These are phyloP conservation scores for Asarcornis scutulata DNA, from an alignment of 2,113 vertebrate genomes.

Conservation along the genomic window DNA sequence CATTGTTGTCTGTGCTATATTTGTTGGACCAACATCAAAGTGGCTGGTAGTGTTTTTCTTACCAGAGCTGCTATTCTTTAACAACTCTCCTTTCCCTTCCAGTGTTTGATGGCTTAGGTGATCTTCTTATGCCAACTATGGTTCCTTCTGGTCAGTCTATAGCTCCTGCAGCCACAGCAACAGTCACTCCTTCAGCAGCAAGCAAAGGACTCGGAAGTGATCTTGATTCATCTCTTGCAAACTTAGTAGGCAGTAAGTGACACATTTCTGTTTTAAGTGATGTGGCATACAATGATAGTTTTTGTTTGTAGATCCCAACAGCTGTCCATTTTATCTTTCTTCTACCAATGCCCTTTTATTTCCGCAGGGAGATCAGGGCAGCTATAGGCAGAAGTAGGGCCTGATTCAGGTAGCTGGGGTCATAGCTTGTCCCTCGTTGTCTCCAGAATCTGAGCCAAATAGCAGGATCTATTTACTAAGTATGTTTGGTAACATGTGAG, in stretches of 20 bases:
- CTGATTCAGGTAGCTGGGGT: background rate
- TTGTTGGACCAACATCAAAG: background rate
- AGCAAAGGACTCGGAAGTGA: slow-evolving; percentile 91
- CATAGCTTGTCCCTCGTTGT: background rate
- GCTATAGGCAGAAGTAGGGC: background rate
- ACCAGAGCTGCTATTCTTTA: background rate
- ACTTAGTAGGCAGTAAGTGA: slow-evolving; percentile 94
- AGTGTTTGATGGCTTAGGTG: slow-evolving; percentile 97
- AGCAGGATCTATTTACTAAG: background rate
- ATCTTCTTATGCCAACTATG: slow-evolving; percentile 95
- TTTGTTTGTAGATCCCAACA: background rate
- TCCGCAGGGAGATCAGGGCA: background rate
- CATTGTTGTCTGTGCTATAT: slow-evolving; percentile 9
- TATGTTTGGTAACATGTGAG: background rate
- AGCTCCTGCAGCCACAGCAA: slow-evolving; percentile 67
- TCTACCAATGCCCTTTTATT: background rate
- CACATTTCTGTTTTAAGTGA: background rate
- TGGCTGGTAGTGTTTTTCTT: background rate
- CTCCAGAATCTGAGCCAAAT: background rate
- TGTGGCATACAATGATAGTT: background rate
- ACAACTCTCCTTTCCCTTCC: slow-evolving; percentile 50
- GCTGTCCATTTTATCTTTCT: background rate
- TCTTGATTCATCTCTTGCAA: slow-evolving; percentile 95
- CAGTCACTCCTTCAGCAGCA: slow-evolving; percentile 74
- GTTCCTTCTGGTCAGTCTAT: slow-evolving; percentile 89